Evolutionary conservation across 2,113 vertebrate species (phyloP).

Genomic region (Leiothrix lutea): DNA sequence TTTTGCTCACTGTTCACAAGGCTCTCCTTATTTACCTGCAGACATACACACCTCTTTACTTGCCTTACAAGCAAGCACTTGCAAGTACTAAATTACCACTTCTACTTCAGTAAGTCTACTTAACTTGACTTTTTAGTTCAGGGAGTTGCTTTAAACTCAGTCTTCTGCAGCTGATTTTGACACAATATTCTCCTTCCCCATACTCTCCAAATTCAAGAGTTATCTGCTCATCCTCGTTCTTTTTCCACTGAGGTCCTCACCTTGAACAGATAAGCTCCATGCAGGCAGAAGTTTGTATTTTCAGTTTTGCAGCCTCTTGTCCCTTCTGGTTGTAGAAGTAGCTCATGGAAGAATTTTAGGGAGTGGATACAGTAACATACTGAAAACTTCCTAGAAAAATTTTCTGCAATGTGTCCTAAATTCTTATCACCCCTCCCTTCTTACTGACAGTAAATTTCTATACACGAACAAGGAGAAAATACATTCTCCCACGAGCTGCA

Average conservation of each 20-base stretch:
- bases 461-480: neutral
- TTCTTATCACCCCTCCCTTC: neutral
- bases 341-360: neutral
- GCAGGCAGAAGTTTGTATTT: neutral
- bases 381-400: neutral
- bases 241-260: neutral
- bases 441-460: neutral
- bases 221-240: neutral
- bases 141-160: neutral
- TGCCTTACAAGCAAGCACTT: conserved; percentile 4
- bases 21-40: neutral
- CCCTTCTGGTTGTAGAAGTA: neutral
- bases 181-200: neutral
- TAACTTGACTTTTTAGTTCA: neutral
- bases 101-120: neutral
- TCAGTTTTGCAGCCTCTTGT: neutral
- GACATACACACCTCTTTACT: neutral
- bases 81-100: neutral
- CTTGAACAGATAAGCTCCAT: neutral
- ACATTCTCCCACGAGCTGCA: neutral
- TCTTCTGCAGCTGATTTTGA: neutral
- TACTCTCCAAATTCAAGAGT: neutral
- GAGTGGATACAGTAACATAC: neutral
- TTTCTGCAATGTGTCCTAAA: neutral
- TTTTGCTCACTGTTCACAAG: neutral